Percentiles rank a stretch among this genome's conserved stretches.
phyloP scores from a whole-genome alignment of 2,888 invertebrate species.

The Gryllus longicercus region DNA sequence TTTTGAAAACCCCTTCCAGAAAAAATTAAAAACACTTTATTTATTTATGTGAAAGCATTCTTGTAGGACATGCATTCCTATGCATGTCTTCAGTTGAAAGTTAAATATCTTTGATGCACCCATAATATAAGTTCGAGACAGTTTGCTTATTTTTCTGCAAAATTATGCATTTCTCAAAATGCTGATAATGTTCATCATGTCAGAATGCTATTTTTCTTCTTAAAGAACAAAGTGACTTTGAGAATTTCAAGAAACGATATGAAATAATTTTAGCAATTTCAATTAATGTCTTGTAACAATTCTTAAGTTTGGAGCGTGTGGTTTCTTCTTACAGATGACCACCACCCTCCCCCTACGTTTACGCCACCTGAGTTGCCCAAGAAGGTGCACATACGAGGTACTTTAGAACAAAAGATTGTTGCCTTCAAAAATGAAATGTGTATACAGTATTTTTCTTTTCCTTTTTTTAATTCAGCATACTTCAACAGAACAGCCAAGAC shows the following conservation, averaged over 20 bases:
- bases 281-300: neutral
- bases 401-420: slow-evolving; percentile 41
- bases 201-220: neutral
- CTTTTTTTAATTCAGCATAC: neutral
- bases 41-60: too few species aligned
- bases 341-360: slow-evolving; percentile 96
- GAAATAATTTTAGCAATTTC: neutral
- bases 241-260: neutral
- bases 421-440: slow-evolving; percentile 7
- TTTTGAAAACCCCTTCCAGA: too few species aligned
- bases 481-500: slow-evolving; percentile 23
- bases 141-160: too few species aligned
- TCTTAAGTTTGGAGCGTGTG: slow-evolving; percentile 31
- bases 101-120: too few species aligned
- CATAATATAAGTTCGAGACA: too few species aligned
- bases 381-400: slow-evolving; percentile 97
- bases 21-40: too few species aligned
- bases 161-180: too few species aligned
- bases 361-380: slow-evolving; percentile 98
- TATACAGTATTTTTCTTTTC: too few species aligned
- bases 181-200: neutral
- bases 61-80: too few species aligned
- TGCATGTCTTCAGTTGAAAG: too few species aligned
- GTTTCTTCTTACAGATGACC: slow-evolving; percentile 82
- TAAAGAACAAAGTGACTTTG: neutral